phyloP scores from a whole-genome alignment of 1,140 invertebrate genomes.

The Neuroterus valhalla region DNA sequence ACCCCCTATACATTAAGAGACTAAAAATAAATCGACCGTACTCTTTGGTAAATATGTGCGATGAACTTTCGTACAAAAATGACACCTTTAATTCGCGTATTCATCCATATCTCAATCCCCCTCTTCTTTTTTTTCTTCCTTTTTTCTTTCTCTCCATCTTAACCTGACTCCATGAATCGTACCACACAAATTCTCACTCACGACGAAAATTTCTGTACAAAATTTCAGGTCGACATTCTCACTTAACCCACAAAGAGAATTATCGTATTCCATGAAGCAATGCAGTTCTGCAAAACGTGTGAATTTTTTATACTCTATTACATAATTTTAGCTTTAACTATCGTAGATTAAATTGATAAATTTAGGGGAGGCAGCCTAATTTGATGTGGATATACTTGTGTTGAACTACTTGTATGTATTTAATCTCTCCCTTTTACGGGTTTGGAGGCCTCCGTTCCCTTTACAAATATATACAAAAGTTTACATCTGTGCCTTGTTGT shows the following conservation, averaged over 20 bases:
- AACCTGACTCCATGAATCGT: constrained; percentile 12
- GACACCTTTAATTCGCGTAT: neutral
- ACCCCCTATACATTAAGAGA: too few species aligned
- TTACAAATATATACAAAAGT: too few species aligned
- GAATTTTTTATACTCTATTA: too few species aligned
- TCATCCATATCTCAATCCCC: neutral
- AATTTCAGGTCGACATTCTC: constrained; percentile 16
- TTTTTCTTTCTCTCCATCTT: constrained; percentile 8
- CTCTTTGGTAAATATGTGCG: neutral
- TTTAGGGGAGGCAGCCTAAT: too few species aligned
- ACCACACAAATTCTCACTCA: constrained; percentile 8
- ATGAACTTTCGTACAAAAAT: neutral
- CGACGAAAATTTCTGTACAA: constrained; percentile 20
- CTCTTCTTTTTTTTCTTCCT: neutral
- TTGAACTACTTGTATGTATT: too few species aligned
- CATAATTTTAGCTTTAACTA: too few species aligned
- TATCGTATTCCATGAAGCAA: neutral
- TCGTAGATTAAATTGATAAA: too few species aligned
- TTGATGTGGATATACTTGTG: too few species aligned
- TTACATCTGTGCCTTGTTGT: too few species aligned
- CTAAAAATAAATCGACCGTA: neutral
- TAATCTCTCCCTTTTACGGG: too few species aligned
- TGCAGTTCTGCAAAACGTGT: neutral
- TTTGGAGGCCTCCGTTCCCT: too few species aligned
- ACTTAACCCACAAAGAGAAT: constrained; percentile 21